A percentile compares a stretch with the other conserved stretches of the same genome.
Evolutionary conservation across 2,113 vertebrate genomes (phyloP).

Genomic region (Gulo gulo): DNA sequence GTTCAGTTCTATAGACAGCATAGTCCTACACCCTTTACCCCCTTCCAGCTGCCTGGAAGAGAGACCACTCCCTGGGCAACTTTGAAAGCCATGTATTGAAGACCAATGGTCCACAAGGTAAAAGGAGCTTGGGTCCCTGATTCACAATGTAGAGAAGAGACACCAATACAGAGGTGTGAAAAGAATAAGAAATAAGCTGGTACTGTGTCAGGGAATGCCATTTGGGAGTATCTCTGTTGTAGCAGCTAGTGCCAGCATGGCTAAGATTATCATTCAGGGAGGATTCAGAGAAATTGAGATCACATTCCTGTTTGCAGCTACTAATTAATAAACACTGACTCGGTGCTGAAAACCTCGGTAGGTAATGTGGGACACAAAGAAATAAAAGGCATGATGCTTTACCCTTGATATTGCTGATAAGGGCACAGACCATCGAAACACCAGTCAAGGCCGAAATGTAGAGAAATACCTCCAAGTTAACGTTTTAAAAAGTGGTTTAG

Average conservation of each 20-base stretch:
- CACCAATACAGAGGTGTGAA: rapidly evolving
- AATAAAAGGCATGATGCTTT: neutral
- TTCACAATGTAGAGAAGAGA: neutral
- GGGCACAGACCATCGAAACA: neutral
- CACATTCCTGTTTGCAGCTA: neutral
- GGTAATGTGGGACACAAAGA: neutral
- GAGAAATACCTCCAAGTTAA: neutral
- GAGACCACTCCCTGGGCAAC: neutral
- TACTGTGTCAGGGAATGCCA: rapidly evolving
- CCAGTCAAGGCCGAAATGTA: neutral
- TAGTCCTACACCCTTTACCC: neutral
- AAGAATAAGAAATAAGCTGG: neutral
- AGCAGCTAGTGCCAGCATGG: neutral
- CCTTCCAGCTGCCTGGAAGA: neutral
- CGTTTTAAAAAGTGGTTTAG: neutral
- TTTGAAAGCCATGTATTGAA: neutral
- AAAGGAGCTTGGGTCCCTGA: neutral
- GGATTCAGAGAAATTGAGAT: neutral
- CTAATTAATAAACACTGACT: neutral
- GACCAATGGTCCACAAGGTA: neutral
- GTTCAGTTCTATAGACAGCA: neutral
- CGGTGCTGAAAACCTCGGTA: too few relatives aligned
- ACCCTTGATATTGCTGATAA: neutral
- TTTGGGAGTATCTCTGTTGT: neutral
- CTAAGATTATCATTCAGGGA: neutral